Percentiles rank a stretch among this genome's conserved stretches.
phyloP scores from a whole-genome alignment of 1,140 invertebrate genomes.

The Bombus affinis region DNA sequence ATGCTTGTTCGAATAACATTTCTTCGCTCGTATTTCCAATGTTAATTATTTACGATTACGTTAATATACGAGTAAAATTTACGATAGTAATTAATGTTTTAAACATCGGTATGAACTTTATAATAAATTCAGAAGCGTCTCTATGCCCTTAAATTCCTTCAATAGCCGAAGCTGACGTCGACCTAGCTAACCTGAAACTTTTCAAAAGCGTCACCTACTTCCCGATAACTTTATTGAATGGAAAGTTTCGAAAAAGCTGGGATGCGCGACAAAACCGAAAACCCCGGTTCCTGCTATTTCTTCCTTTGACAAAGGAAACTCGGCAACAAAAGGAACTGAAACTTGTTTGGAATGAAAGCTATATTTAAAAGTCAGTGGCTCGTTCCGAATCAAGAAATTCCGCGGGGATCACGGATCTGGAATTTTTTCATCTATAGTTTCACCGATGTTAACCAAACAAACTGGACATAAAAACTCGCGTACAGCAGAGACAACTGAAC shows the following conservation, averaged over 20 bases:
- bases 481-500: no score
- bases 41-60: neutral
- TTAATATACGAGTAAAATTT: neutral
- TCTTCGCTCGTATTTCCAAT: no score
- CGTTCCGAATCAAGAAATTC: neutral
- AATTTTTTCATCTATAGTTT: neutral
- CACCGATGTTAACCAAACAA: no score
- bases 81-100: neutral
- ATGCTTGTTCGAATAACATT: no score
- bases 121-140: neutral
- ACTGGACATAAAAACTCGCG: no score
- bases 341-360: neutral
- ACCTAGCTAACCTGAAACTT: neutral
- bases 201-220: constrained; percentile 5
- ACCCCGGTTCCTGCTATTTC: neutral
- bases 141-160: neutral
- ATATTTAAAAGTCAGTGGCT: neutral
- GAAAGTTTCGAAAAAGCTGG: neutral
- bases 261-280: neutral
- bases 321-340: neutral
- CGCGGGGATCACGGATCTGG: neutral
- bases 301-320: neutral
- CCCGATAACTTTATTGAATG: neutral
- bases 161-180: neutral
- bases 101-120: neutral